Evolutionary conservation across 2,113 vertebrate species (phyloP), one percentile per base, ranked within the genome.

Genomic region (Corythoichthys intestinalis): DNA sequence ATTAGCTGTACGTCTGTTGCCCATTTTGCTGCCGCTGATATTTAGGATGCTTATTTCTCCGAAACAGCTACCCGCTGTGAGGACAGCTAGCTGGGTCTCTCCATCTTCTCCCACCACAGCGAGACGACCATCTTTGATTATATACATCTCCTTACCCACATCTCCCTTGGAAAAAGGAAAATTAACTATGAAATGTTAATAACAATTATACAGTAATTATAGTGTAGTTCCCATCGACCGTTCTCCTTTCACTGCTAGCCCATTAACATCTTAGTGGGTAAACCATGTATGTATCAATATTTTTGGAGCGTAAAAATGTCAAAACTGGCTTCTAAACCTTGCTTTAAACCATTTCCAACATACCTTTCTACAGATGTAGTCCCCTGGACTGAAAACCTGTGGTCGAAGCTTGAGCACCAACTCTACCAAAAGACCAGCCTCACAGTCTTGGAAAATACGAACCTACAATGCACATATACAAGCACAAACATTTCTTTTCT

Each of bases 131-230:
- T 99, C 96, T 87, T 98, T 98, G 66, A 99, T 96, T 65, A 99
- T 99, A 76, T 99, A 99, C 97, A 99, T 97, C 87, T 99, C 97
- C 71, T 96, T 97, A 35, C 96, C 97, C 7, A 99, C 94, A 75
- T 99, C 96, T 3, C 96, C 96, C 77, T 89, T 44, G 8, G 20
- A 62, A 17, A 56, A 39, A 11, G 62, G 4, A 67, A 47, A 58
- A 20, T 4, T 6, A 13, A 37, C 56, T 37, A 58, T 37, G 35
- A 37, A 37, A 58, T 37, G 11, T 58, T 58, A 58, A 37, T 56
- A 53, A 20, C 2, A 34, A 56, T 12, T 28, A 9, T 15, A 2
- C 8, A 6, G n/a, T 53, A 6, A 15, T 28, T 11, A 17, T 17
- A 28, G 53, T 54, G 53, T 54, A 28, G 2, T 54, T 28, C 20